phyloP scores from a whole-genome alignment of 1,140 invertebrate species.

The Drosophila yakuba region DNA sequence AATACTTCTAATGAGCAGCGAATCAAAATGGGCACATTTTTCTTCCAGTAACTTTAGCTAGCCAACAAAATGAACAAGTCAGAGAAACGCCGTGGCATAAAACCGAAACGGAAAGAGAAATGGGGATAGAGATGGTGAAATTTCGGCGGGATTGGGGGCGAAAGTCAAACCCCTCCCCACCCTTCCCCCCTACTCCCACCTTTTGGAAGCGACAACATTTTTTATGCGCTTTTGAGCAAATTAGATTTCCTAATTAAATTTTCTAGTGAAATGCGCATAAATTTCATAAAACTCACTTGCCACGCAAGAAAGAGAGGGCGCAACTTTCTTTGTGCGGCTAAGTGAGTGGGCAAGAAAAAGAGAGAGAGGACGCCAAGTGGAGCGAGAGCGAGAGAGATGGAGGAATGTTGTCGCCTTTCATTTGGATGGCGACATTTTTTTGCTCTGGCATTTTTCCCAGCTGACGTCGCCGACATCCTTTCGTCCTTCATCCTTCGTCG shows the following conservation, averaged over 20 bases:
- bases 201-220: constrained; percentile 65
- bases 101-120: constrained; percentile 11
- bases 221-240: constrained; percentile 84
- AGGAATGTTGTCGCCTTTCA: constrained; percentile 62
- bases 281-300: constrained; percentile 78
- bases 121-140: constrained; percentile 1
- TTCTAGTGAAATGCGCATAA: constrained; percentile 83
- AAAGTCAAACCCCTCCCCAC: no score
- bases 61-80: constrained; percentile 35
- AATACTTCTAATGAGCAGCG: no score
- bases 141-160: not conserved
- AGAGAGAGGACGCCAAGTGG: not conserved
- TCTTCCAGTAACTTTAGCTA: constrained; percentile 6
- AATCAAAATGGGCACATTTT: not conserved
- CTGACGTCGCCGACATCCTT: constrained; percentile 26
- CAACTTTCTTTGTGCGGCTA: not conserved
- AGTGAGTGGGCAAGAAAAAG: not conserved
- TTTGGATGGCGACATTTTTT: constrained; percentile 68
- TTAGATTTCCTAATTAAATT: constrained; percentile 85
- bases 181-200: not conserved
- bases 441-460: constrained; percentile 9
- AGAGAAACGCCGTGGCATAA: constrained; percentile 3
- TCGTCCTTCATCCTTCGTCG: constrained; percentile 33
- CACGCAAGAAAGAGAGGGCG: constrained; percentile 3
- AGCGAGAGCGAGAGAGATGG: not conserved